Percentiles rank a stretch among this genome's conserved stretches.
phyloP scores from a whole-genome alignment of 2,113 vertebrate genomes.

The Tichodroma muraria region DNA sequence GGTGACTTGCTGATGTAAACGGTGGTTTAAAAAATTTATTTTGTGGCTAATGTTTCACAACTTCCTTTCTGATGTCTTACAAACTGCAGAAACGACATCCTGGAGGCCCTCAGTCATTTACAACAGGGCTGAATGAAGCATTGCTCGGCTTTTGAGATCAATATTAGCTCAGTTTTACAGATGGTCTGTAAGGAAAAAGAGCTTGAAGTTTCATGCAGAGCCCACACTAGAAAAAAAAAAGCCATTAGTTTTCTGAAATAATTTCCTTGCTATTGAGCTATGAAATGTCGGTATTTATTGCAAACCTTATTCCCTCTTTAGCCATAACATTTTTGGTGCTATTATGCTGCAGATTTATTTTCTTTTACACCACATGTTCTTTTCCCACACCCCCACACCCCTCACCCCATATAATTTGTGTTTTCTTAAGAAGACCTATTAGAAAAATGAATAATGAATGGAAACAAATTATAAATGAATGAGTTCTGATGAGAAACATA shows the following conservation, averaged over 20 bases:
- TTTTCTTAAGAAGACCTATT: not conserved
- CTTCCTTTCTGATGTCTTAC: not conserved
- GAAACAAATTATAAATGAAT: not conserved
- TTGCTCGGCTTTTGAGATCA: not conserved
- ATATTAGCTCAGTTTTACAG: conserved; percentile 27
- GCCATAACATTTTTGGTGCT: not conserved
- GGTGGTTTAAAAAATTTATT: not conserved
- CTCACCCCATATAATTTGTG: not conserved
- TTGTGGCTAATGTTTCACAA: not conserved
- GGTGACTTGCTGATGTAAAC: not conserved
- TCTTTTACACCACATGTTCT: not conserved
- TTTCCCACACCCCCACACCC: rapidly evolving
- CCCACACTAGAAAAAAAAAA: not conserved
- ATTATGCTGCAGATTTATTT: not conserved
- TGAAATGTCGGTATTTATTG: conserved; percentile 17
- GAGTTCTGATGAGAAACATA: not conserved
- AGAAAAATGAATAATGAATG: not conserved
- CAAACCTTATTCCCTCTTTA: conserved; percentile 37
- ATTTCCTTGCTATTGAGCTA: conserved; percentile 32
- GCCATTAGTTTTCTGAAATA: conserved; percentile 8
- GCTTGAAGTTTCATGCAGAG: not conserved
- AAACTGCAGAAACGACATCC: not conserved
- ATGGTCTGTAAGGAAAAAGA: conserved; percentile 12
- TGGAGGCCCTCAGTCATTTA: not conserved
- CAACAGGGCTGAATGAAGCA: not conserved